phyloP scores from a whole-genome alignment of 2,797 vertebrate genomes.

The Manis pentadactyla region DNA sequence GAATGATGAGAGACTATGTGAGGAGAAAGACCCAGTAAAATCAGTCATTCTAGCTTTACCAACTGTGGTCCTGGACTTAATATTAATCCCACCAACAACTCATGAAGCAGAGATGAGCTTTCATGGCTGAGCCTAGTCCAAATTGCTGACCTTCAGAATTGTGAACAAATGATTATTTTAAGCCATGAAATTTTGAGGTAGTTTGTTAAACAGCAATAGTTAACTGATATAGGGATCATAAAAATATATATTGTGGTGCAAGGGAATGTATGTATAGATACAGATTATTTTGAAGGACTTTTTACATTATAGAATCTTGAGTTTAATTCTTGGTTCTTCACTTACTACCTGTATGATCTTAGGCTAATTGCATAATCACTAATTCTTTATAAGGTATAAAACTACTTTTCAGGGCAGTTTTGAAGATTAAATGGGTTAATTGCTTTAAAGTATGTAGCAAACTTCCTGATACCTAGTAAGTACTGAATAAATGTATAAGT shows the following conservation, averaged over 20 bases:
- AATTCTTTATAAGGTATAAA: neutral
- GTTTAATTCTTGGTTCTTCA: neutral
- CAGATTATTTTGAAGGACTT: neutral
- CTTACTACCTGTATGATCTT: neutral
- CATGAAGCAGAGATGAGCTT: neutral
- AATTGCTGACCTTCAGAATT: neutral
- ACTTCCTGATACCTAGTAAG: neutral
- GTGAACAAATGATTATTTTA: neutral
- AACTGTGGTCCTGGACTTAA: neutral
- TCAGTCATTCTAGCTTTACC: neutral
- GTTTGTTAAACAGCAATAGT: neutral
- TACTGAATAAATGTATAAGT: neutral
- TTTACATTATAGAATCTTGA: neutral
- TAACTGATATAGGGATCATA: neutral
- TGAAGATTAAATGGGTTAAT: neutral
- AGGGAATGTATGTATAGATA: neutral
- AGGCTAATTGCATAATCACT: neutral
- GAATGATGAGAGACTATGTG: neutral
- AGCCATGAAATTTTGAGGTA: neutral
- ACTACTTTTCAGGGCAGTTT: neutral
- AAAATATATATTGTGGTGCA: neutral
- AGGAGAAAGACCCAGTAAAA: neutral
- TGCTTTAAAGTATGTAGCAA: neutral
- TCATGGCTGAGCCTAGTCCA: neutral
- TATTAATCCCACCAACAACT: neutral